Evolutionary conservation across 2,888 invertebrate genomes (phyloP).

Genomic region (Euproctis similis): DNA sequence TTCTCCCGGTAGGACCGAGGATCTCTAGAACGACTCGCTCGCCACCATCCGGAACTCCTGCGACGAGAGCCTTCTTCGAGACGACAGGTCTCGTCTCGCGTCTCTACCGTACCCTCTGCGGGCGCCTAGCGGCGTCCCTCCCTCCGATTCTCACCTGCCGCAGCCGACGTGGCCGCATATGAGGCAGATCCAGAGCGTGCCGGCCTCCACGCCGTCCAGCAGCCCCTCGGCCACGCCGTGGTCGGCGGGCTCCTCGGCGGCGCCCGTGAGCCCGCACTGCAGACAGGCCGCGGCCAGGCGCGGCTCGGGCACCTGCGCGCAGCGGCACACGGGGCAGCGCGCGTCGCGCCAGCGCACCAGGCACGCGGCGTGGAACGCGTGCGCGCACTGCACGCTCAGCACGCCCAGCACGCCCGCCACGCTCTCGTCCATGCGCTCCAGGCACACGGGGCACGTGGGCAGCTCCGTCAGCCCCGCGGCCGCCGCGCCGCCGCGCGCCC

Average conservation of each 20-base stretch:
- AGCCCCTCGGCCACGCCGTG: conserved; percentile 75
- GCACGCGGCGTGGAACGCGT: conserved; percentile 97
- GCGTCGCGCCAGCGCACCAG: conserved; percentile 97
- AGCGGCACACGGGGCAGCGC: conserved; percentile 98
- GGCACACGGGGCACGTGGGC: conserved; percentile 97
- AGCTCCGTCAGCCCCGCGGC: conserved; percentile 91
- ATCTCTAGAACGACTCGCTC: too few species aligned
- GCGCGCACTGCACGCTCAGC: conserved; percentile 97
- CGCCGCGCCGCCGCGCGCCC: conserved; percentile 83
- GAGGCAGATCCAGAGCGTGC: conserved; percentile 98
- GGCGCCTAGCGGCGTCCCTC: neutral
- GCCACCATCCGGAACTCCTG: too few species aligned
- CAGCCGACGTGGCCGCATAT: conserved; percentile 99
- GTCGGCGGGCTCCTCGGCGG: too few species aligned
- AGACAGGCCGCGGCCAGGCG: conserved; percentile 81
- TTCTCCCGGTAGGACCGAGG: too few species aligned
- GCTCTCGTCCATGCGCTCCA: conserved; percentile 99
- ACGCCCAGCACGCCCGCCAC: conserved; percentile 87
- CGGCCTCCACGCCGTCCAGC: conserved; percentile 73
- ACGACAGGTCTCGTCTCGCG: neutral
- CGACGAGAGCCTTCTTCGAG: too few species aligned
- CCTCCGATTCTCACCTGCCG: conserved; percentile 81
- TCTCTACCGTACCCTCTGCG: neutral
- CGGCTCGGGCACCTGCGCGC: conserved; percentile 88
- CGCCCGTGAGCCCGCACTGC: too few species aligned